Conservation (phyloP, 64 coral and sea anemone genomes). For the Stylophora pistillata region DNA sequence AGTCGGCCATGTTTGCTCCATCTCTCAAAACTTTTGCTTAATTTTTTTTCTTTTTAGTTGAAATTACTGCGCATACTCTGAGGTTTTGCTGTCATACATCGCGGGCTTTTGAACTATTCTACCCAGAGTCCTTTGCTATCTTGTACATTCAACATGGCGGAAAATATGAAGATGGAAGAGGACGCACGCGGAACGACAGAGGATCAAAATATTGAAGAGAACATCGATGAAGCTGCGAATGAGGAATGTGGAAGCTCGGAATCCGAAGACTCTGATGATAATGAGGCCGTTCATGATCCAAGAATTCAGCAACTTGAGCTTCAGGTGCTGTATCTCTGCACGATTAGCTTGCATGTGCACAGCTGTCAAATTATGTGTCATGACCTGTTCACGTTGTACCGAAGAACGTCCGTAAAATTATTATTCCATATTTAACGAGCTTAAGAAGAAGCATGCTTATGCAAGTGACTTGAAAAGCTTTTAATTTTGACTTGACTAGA, state of each 20-base stretch:
- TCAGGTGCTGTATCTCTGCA: slow-evolving; percentile 49
- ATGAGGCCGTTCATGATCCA: slow-evolving; percentile 58
- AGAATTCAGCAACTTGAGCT: slow-evolving; percentile 81
- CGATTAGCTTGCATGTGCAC: neutral
- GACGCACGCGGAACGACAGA: neutral
- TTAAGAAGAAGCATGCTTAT: too few relatives aligned
- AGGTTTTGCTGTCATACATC: neutral
- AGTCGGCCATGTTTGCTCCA: slow-evolving; percentile 62
- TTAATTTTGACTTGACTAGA: too few relatives aligned
- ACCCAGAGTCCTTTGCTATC: slow-evolving; percentile 59
- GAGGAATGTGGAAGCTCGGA: slow-evolving; percentile 40
- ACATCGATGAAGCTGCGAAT: slow-evolving; percentile 36
- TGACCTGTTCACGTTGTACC: neutral
- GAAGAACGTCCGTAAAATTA: neutral
- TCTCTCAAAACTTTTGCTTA: neutral
- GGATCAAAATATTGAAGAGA: slow-evolving; percentile 36
- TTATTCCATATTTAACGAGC: too few relatives aligned
- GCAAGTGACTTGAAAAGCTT: too few relatives aligned
- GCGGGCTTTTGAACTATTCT: neutral
- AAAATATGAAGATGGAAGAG: slow-evolving; percentile 75
- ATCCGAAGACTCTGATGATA: slow-evolving; percentile 69
- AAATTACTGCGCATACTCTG: slow-evolving; percentile 23
- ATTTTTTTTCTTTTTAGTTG: neutral
- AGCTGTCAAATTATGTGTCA: neutral
- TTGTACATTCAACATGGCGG: slow-evolving; percentile 87